Evolutionary conservation across 2,797 vertebrate genomes (phyloP).

Genomic region (Chromobotia macracanthus): DNA sequence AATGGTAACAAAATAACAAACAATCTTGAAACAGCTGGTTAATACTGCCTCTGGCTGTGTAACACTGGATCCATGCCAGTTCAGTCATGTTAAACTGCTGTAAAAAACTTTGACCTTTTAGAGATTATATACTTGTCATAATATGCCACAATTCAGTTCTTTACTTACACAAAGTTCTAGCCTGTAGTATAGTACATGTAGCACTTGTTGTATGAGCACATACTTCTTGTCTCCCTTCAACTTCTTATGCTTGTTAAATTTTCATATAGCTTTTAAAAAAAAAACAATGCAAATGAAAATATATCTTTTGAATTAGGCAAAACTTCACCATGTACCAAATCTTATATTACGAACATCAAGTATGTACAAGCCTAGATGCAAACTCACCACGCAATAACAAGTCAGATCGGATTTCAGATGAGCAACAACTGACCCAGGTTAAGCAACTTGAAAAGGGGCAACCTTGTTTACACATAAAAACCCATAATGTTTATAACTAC

Average conservation of each 20-base stretch:
- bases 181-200: background rate
- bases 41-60: background rate
- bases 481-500: constrained; percentile 8
- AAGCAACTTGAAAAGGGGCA: constrained; percentile 41
- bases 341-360: constrained; percentile 16
- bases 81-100: background rate
- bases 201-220: background rate
- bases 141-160: background rate
- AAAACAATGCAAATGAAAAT: background rate
- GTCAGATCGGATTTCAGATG: constrained; percentile 41
- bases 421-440: constrained; percentile 43
- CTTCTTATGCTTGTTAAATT: background rate
- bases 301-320: background rate
- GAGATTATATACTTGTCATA: background rate
- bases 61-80: background rate
- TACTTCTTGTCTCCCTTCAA: background rate
- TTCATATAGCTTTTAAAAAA: background rate
- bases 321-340: constrained; percentile 41
- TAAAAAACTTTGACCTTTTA: background rate
- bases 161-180: background rate
- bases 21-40: background rate
- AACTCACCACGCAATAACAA: constrained; percentile 16
- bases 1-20: background rate
- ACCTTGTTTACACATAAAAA: constrained; percentile 46
- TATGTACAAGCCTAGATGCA: background rate